These are phyloP conservation scores for Apogon hyalosoma DNA, from an alignment of 2,797 vertebrate genomes.

Conservation along the genomic window DNA sequence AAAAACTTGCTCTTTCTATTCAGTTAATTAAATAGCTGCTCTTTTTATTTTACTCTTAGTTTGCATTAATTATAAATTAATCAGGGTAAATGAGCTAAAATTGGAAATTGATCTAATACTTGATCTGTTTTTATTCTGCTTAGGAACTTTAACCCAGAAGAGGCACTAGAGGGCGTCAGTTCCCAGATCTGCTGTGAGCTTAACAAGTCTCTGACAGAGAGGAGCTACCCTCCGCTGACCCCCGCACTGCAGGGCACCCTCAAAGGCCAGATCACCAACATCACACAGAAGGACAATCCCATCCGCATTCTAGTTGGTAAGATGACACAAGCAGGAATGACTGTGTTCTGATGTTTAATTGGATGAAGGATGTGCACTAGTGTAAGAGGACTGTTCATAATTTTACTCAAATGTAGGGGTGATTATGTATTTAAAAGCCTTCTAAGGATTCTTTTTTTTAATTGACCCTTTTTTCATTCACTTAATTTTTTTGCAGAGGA, in stretches of 20 bases:
- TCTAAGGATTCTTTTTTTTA: background rate
- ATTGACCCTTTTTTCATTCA: background rate
- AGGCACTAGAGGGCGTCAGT: slow-evolving; percentile 86
- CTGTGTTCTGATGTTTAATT: background rate
- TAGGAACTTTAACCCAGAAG: slow-evolving; percentile 88
- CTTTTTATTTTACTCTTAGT: too few species aligned
- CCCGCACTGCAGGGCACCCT: slow-evolving; percentile 87
- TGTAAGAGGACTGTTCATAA: background rate
- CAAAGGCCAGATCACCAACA: slow-evolving; percentile 88
- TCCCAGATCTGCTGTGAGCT: slow-evolving; percentile 89
- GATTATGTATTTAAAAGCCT: background rate
- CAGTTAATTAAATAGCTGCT: too few species aligned
- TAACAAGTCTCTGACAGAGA: slow-evolving; percentile 88
- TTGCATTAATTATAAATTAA: too few species aligned
- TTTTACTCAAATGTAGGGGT: background rate
- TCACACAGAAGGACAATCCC: slow-evolving; percentile 88
- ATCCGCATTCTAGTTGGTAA: slow-evolving; percentile 91
- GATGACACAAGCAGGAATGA: slow-evolving; percentile 41
- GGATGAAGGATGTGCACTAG: background rate
- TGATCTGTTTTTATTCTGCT: slow-evolving; percentile 2
- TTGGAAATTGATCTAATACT: background rate
- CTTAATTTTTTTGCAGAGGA: slow-evolving; percentile 83
- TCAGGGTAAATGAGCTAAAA: background rate
- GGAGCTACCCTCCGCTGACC: slow-evolving; percentile 82
- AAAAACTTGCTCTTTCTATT: too few species aligned